A percentile compares a stretch with the other conserved stretches of the same genome.
These are phyloP conservation scores for Epinotia demarniana DNA, from an alignment of 2,888 invertebrate genomes.

Conservation along the genomic window DNA sequence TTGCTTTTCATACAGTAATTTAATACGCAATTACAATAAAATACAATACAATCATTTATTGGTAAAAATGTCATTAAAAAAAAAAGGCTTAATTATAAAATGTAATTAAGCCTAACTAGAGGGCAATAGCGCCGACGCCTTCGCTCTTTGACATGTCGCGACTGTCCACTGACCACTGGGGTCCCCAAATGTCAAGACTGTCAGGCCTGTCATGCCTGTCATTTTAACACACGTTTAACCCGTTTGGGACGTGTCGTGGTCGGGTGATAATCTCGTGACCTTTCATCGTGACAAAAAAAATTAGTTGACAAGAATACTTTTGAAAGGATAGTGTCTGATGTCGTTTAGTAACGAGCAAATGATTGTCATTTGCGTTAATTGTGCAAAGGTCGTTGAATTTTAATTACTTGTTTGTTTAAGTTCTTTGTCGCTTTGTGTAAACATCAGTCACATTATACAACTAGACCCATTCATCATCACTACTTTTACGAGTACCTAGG, in stretches of 20 bases:
- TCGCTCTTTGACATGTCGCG: slow-evolving; percentile 25
- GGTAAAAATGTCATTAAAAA: too few species aligned
- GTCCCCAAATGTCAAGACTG: slow-evolving; percentile 28
- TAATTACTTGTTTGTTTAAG: not conserved
- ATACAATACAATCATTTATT: too few species aligned
- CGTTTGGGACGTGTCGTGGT: slow-evolving; percentile 8
- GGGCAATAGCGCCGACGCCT: not conserved
- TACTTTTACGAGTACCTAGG: not conserved
- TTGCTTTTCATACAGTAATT: not conserved
- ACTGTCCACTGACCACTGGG: not conserved
- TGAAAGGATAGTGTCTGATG: not conserved
- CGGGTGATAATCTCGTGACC: slow-evolving; percentile 17
- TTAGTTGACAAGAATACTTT: slow-evolving; percentile 1
- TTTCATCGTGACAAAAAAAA: slow-evolving; percentile 4
- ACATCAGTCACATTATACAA: not conserved
- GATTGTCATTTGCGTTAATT: not conserved
- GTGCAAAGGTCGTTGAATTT: not conserved
- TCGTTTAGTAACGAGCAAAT: not conserved
- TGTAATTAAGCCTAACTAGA: not conserved
- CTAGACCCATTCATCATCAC: not conserved
- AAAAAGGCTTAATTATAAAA: too few species aligned
- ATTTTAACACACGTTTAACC: slow-evolving; percentile 7
- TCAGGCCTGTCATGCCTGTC: slow-evolving; percentile 12
- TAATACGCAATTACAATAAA: not conserved
- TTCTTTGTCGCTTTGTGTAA: not conserved